Evolutionary conservation across 2,113 vertebrate species (phyloP), one percentile per base, ranked within the genome.

Genomic region (Chiloscyllium plagiosum): DNA sequence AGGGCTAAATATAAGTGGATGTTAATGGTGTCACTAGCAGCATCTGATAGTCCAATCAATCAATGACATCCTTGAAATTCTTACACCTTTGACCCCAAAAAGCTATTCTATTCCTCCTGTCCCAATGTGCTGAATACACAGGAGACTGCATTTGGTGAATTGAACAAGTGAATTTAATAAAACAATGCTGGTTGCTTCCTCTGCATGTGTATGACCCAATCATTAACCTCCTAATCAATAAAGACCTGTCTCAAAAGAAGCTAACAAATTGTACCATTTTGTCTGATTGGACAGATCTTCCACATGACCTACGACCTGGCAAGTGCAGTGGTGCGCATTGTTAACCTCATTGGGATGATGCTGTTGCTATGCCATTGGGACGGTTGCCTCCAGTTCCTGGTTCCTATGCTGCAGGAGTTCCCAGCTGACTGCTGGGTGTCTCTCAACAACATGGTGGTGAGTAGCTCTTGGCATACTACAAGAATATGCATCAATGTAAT

Each of bases 261-360:
- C 68, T 95, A 72, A 95, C 47, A 72, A 95, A 95, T 72, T 33
- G 15, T 95, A 17, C 42, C 22, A 37, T 95, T 95, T 52, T 95
- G 17, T 70, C 70, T 72, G 22, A n/a, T 95, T 72, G 42, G 69
- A 15, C 97, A 99, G 99, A 99, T 99, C 97, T 99, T 99, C 97
- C 99, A 99, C 97, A 99, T 99, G 99, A 99, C 99, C 96, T 99
- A 99, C 33, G 99, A 99, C 98, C 98, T 99, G 97, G 99, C 99
- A 96, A 99, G 99, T 0, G 99, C 99, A 0, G 99, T 99, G 98
- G 98, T 99, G 96, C 98, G 99, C 96, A 99, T 99, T 47, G 97
- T 99, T 87, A 99, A 99, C 97, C 98, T 99, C 96, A 99, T 99
- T 0, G 99, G 99, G 85, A 99, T 99, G 99, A 99, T 99, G 99